Evolutionary conservation across 1,140 invertebrate species (phyloP), one percentile per base, ranked within the genome.

Genomic region (Microplitis demolitor): DNA sequence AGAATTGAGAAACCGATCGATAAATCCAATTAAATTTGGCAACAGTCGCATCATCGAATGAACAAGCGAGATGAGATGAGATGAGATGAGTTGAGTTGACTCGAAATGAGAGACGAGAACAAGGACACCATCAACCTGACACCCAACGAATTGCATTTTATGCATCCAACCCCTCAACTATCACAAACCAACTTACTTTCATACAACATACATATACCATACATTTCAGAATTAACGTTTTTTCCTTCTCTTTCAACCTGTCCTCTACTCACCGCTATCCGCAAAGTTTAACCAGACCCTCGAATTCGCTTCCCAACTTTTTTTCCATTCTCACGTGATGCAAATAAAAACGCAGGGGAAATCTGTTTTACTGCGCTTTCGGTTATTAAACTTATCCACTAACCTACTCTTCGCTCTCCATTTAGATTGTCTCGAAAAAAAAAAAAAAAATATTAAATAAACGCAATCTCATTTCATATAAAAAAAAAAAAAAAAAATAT

Each of bases 21-120:
- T 86, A 83, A 84, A 84, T 85, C 78, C 81, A 86, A 86, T 86
- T 84, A 85, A 85, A 85, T 84, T 84, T 81, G 69, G 77, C 83
- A 80, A 82, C 79, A 75, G 69, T 24, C 24, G 24, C 24, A 24
- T 24, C 24, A 2, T 24, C 24, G 24, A 24, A 73, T 66, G 14
- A 62, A 69, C 24, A 69, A 63, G 35, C 54, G 70, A 24, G 24
- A 71, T 66, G n/a, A 11, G 35, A n/a, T 6, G 11, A 37, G 37
- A 35, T 24, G 35, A 34, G 37, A 24, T 62, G 35, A 24, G 11
- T 9, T 45, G 24, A 37, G 54, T 60, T 39, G 34, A 51, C 51
- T 33, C 34, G 50, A 69, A 31, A 60, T 62, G 60, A 70, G 72
- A 76, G 51, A 74, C 14, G 56, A 45, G 54, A 16, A 73, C 58